A percentile compares a stretch with the other conserved stretches of the same genome.
These are phyloP conservation scores for Gulo gulo DNA, from an alignment of 2,113 vertebrate species.

Conservation along the genomic window DNA sequence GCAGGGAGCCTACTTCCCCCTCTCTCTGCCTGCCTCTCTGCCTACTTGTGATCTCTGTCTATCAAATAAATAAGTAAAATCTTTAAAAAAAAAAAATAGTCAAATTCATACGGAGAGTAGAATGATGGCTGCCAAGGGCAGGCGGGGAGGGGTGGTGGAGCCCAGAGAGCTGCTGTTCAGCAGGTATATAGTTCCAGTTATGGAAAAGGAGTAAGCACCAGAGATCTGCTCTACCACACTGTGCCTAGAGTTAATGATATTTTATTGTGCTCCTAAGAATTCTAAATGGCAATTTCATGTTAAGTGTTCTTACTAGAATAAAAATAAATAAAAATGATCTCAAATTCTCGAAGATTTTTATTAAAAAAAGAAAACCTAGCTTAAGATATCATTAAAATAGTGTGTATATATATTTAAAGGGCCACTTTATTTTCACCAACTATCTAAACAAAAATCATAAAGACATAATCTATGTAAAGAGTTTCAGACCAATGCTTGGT, in stretches of 20 bases:
- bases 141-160: background rate
- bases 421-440: background rate
- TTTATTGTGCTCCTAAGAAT: background rate
- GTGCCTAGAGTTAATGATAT: background rate
- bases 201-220: background rate
- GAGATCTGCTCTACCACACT: background rate
- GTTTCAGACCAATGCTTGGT: background rate
- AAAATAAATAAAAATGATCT: background rate
- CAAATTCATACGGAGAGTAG: background rate
- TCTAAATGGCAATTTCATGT: background rate
- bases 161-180: background rate
- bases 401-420: background rate
- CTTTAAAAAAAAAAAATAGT: background rate
- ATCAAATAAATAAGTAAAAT: no score
- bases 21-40: no score
- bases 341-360: background rate
- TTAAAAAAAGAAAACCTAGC: background rate
- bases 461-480: background rate
- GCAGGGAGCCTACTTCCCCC: no score
- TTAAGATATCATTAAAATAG: background rate
- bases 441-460: background rate
- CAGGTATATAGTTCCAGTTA: background rate
- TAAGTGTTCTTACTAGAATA: background rate
- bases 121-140: background rate
- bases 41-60: no score